Conservation (phyloP, 2,113 vertebrate genomes). For the Mormyrus lacerda region DNA sequence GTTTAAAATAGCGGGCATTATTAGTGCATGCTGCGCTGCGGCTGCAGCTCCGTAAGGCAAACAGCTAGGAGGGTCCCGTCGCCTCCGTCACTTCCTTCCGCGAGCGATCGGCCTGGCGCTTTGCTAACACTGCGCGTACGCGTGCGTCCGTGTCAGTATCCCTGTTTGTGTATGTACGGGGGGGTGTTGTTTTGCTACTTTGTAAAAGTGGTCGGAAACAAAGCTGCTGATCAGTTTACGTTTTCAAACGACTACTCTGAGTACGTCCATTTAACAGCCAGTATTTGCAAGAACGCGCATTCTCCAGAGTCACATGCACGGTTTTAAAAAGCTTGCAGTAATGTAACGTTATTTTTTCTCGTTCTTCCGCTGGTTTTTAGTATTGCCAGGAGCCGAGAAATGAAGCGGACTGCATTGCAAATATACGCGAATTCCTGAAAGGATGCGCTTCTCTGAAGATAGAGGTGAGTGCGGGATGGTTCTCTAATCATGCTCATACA, state of each 20-base stretch:
- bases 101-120: not conserved
- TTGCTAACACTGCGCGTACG: not conserved
- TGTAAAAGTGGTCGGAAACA: not conserved
- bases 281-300: not conserved
- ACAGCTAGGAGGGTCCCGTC: not conserved
- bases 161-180: not conserved
- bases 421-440: constrained; percentile 86
- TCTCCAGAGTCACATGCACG: not conserved
- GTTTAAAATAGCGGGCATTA: not conserved
- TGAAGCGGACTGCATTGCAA: constrained; percentile 78
- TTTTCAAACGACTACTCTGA: not conserved
- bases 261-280: not conserved
- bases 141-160: not conserved
- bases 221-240: not conserved
- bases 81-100: constrained; percentile 21
- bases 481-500: not conserved
- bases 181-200: not conserved
- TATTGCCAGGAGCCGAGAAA: constrained; percentile 79
- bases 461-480: constrained; percentile 70
- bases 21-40: not conserved
- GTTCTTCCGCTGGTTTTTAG: constrained; percentile 60
- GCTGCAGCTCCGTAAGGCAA: not conserved
- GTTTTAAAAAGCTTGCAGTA: not conserved
- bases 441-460: constrained; percentile 79
- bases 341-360: not conserved